These are phyloP conservation scores for Hystrix cristata DNA, from an alignment of 2,113 vertebrate species.

Conservation along the genomic window DNA sequence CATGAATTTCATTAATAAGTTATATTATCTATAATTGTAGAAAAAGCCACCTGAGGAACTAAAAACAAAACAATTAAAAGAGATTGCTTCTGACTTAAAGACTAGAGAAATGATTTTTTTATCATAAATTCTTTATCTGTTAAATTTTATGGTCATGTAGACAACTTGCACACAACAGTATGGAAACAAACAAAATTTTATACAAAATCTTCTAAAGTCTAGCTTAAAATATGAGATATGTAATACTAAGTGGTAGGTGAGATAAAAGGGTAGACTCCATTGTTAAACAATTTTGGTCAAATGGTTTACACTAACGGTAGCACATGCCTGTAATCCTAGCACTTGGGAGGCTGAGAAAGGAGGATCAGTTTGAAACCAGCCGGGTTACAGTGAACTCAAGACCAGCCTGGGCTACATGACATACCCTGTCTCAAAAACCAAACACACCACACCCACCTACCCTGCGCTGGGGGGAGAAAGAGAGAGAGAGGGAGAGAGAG, in stretches of 20 bases:
- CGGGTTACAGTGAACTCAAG: too few relatives aligned
- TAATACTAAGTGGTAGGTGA: background rate
- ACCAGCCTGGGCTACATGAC: background rate
- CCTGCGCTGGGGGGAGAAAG: too few relatives aligned
- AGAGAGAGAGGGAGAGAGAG: too few relatives aligned
- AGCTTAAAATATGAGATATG: background rate
- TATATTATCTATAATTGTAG: background rate
- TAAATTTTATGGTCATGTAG: background rate
- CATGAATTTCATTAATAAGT: slow-evolving; percentile 4
- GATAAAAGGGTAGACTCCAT: background rate
- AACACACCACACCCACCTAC: too few relatives aligned
- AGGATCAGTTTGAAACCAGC: background rate
- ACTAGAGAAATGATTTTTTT: background rate
- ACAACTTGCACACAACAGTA: background rate
- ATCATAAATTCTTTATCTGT: background rate
- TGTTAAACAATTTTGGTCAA: background rate
- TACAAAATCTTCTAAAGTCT: background rate
- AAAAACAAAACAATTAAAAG: background rate
- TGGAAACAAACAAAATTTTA: background rate
- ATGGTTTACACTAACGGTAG: background rate
- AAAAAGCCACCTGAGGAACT: background rate
- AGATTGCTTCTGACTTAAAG: background rate
- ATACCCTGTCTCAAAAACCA: too few relatives aligned
- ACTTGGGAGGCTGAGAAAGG: background rate
- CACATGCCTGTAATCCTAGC: background rate